A percentile compares a stretch with the other conserved stretches of the same genome.
Evolutionary conservation across 2,888 invertebrate genomes (phyloP).

Genomic region (Ormyrus thymus): DNA sequence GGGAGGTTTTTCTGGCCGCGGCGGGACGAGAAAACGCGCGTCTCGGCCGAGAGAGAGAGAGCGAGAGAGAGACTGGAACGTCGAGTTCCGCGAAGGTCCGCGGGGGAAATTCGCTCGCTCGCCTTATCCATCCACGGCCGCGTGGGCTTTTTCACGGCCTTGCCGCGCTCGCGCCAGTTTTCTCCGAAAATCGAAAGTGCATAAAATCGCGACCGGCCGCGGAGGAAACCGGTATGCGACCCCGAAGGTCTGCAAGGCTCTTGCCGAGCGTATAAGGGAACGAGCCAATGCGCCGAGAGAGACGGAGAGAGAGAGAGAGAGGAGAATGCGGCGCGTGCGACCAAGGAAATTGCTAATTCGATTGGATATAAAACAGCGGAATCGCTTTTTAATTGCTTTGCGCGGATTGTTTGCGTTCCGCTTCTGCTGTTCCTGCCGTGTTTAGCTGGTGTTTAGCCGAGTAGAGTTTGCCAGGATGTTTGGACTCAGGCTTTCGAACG

Average conservation of each 20-base stretch:
- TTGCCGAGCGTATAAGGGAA: slow-evolving; percentile 31
- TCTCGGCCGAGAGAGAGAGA: not conserved
- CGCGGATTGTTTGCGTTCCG: not conserved
- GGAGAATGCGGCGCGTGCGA: not conserved
- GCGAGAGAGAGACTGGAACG: not conserved
- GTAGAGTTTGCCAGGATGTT: too few species aligned
- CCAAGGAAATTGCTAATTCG: slow-evolving; percentile 17
- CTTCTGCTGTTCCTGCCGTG: not conserved
- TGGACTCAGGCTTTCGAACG: too few species aligned
- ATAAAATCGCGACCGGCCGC: slow-evolving; percentile 4
- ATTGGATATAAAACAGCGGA: not conserved
- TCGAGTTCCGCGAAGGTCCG: slow-evolving; percentile 24
- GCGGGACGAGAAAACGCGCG: not conserved
- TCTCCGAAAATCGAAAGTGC: slow-evolving; percentile 42
- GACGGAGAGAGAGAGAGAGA: not conserved
- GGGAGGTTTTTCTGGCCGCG: too few species aligned
- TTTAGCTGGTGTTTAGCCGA: too few species aligned
- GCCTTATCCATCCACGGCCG: not conserved
- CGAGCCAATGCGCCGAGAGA: not conserved
- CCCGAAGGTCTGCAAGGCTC: slow-evolving; percentile 19
- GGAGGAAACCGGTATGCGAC: slow-evolving; percentile 27
- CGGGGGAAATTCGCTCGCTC: slow-evolving; percentile 5
- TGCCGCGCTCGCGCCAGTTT: slow-evolving; percentile 31
- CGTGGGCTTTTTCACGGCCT: slow-evolving; percentile 24
- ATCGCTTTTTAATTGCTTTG: slow-evolving; percentile 16